A percentile compares a stretch with the other conserved stretches of the same genome.
Evolutionary conservation across 1,140 invertebrate genomes (phyloP).

Genomic region (Chionoecetes opilio): DNA sequence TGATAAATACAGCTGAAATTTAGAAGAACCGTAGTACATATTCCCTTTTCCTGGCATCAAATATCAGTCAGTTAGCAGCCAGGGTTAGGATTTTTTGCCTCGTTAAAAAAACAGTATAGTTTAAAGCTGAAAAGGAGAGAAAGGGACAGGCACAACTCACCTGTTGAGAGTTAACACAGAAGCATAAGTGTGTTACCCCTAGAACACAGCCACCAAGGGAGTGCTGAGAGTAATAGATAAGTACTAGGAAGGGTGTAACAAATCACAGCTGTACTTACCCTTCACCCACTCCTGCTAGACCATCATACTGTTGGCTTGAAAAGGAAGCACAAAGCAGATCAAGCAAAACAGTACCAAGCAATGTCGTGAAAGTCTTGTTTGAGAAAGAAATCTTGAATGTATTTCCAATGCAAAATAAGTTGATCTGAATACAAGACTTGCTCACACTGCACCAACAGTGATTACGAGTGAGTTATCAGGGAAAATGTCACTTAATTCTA

Average conservation of each 20-base stretch:
- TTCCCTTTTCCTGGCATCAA: too few species aligned
- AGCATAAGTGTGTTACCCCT: neutral
- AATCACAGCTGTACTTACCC: slow-evolving; percentile 66
- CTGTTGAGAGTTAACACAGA: neutral
- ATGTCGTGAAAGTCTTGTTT: neutral
- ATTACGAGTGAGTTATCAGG: neutral
- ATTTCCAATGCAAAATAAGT: slow-evolving; percentile 18
- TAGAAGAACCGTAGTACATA: too few species aligned
- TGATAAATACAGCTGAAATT: too few species aligned
- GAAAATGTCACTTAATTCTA: neutral
- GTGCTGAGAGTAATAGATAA: neutral
- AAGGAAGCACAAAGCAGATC: slow-evolving; percentile 73
- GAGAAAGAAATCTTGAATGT: slow-evolving; percentile 46
- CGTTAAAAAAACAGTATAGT: too few species aligned
- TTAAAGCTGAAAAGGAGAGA: neutral
- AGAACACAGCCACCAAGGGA: neutral
- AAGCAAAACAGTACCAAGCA: slow-evolving; percentile 59
- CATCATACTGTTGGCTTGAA: slow-evolving; percentile 78
- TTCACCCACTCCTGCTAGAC: slow-evolving; percentile 73
- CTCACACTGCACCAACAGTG: neutral
- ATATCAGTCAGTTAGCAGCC: too few species aligned
- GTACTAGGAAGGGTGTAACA: neutral
- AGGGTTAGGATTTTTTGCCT: too few species aligned
- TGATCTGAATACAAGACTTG: neutral
- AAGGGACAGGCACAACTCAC: neutral